A percentile compares a stretch with the other conserved stretches of the same genome.
These are phyloP conservation scores for Fregata magnificens DNA, from an alignment of 2,113 vertebrate genomes.

Conservation along the genomic window DNA sequence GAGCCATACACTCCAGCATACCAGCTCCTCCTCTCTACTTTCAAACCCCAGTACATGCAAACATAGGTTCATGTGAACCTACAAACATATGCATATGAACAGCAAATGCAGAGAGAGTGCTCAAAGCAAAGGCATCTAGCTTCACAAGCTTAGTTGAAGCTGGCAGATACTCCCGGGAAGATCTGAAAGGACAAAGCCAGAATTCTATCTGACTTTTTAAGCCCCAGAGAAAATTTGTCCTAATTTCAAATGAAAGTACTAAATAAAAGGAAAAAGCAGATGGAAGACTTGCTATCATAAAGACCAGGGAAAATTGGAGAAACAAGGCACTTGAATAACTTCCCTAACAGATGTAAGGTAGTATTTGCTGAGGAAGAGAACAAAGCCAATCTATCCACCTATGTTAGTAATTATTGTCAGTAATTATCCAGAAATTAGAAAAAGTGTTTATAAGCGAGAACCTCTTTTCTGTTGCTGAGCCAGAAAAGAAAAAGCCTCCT, in stretches of 20 bases:
- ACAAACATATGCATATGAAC: neutral
- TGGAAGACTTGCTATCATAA: neutral
- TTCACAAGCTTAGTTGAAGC: neutral
- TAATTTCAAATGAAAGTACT: neutral
- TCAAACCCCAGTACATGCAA: neutral
- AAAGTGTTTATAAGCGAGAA: neutral
- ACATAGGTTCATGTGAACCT: neutral
- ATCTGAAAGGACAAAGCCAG: neutral
- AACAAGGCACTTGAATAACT: neutral
- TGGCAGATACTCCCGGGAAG: neutral
- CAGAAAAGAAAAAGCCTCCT: neutral
- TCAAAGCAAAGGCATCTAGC: neutral
- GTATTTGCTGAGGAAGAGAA: neutral
- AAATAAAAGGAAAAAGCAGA: neutral
- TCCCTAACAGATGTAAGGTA: neutral
- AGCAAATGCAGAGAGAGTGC: neutral
- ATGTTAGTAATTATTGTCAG: neutral
- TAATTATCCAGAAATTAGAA: neutral
- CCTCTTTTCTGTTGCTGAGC: neutral
- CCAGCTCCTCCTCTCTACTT: neutral
- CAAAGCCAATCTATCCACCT: neutral
- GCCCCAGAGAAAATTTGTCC: neutral
- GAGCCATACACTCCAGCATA: fast-evolving
- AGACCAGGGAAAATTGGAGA: neutral
- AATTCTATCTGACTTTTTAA: neutral